Percentiles rank a stretch among this genome's conserved stretches.
These are phyloP conservation scores for Jaculus jaculus DNA, from an alignment of 2,113 vertebrate genomes.

Conservation along the genomic window DNA sequence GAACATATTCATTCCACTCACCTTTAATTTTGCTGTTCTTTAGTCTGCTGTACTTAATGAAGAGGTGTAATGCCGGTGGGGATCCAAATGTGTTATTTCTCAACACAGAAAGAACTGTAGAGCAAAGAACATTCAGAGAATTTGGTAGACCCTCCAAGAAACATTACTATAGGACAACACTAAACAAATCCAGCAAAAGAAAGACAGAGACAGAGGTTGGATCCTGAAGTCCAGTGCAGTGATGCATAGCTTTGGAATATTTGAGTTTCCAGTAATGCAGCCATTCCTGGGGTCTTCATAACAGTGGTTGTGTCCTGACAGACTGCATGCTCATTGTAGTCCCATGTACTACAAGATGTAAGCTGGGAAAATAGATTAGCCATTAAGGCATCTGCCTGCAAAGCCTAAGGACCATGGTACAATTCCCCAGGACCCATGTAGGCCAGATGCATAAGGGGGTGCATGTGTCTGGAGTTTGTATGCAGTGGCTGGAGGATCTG, in stretches of 20 bases:
- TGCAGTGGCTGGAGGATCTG: too few relatives aligned
- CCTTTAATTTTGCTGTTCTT: neutral
- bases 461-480: too few relatives aligned
- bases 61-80: neutral
- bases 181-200: neutral
- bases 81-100: neutral
- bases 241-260: neutral
- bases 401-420: too few relatives aligned
- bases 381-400: too few relatives aligned
- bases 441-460: too few relatives aligned
- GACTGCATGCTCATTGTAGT: neutral
- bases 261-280: neutral
- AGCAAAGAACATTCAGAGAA: neutral
- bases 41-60: neutral
- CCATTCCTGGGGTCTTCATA: neutral
- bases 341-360: neutral
- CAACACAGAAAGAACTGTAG: neutral
- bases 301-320: neutral
- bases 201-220: neutral
- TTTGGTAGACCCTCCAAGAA: neutral
- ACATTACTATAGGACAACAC: neutral
- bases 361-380: too few relatives aligned
- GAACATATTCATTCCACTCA: neutral
- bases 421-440: too few relatives aligned
- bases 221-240: too few relatives aligned